Conservation (phyloP, 1,140 invertebrate species). For the Penaeus vannamei region DNA sequence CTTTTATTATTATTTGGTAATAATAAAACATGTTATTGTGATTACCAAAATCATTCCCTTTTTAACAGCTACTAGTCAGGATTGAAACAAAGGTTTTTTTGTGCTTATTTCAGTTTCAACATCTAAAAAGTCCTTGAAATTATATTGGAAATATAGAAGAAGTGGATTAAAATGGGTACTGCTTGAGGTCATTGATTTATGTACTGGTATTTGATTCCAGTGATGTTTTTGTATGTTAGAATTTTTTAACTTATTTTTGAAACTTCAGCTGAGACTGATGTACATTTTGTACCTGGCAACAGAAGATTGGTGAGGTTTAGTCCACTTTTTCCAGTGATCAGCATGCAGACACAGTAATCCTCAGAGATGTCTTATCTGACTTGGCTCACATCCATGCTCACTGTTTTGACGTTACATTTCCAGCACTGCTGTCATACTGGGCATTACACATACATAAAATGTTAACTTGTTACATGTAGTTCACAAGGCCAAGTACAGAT, state of each 20-base stretch:
- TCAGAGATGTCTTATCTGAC: not conserved
- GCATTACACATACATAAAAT: slow-evolving; percentile 21
- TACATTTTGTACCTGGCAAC: slow-evolving; percentile 52
- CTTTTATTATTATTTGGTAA: slow-evolving; percentile 33
- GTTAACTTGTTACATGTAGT: not conserved
- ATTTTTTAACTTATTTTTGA: slow-evolving; percentile 11
- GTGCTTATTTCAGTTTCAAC: slow-evolving; percentile 6
- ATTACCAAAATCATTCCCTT: slow-evolving; percentile 56
- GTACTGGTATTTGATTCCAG: slow-evolving; percentile 4
- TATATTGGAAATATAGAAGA: slow-evolving; percentile 21
- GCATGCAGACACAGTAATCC: not conserved
- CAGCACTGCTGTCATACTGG: slow-evolving; percentile 27
- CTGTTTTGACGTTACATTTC: slow-evolving; percentile 12
- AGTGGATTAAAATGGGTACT: slow-evolving; percentile 29
- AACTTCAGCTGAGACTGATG: slow-evolving; percentile 43
- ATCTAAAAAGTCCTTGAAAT: slow-evolving; percentile 22
- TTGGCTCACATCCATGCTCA: not conserved
- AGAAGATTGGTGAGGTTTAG: slow-evolving; percentile 41
- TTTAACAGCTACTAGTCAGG: slow-evolving; percentile 58
- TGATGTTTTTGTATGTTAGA: slow-evolving; percentile 31
- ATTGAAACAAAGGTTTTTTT: slow-evolving; percentile 50
- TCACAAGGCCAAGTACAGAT: slow-evolving; percentile 28
- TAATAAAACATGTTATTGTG: slow-evolving; percentile 50
- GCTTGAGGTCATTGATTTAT: slow-evolving; percentile 24
- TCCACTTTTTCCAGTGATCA: slow-evolving; percentile 23